A percentile compares a stretch with the other conserved stretches of the same genome.
These are phyloP conservation scores for Raja brachyura DNA, from an alignment of 2,113 vertebrate species.

Conservation along the genomic window DNA sequence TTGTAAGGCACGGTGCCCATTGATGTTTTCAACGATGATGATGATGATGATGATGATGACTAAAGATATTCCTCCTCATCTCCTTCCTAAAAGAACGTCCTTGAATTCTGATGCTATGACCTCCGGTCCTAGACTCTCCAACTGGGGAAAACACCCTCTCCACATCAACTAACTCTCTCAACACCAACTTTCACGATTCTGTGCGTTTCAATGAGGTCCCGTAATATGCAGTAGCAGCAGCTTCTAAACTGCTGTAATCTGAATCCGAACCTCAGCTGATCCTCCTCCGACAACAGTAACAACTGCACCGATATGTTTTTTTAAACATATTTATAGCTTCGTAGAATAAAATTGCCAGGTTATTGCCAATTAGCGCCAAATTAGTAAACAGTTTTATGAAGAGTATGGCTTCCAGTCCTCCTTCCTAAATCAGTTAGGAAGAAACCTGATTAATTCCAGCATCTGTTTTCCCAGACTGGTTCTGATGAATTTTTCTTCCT, in stretches of 20 bases:
- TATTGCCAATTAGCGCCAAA: conserved; percentile 23
- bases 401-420: background rate
- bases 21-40: no score
- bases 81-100: no score
- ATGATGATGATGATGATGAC: no score
- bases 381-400: background rate
- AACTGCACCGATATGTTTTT: background rate
- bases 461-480: conserved; percentile 21
- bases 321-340: conserved; percentile 19
- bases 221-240: no score
- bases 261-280: background rate
- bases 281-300: background rate
- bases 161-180: no score
- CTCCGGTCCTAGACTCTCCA: no score
- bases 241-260: background rate
- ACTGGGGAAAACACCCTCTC: no score
- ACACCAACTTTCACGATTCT: no score
- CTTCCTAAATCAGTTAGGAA: conserved; percentile 24
- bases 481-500: conserved; percentile 21
- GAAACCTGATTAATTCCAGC: conserved; percentile 15
- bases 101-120: no score
- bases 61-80: no score
- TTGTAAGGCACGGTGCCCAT: no score
- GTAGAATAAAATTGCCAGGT: background rate
- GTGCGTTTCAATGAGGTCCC: no score